Percentiles rank a stretch among this genome's conserved stretches.
Evolutionary conservation across 2,888 invertebrate genomes (phyloP).

Genomic region (Drosophila borborema): DNA sequence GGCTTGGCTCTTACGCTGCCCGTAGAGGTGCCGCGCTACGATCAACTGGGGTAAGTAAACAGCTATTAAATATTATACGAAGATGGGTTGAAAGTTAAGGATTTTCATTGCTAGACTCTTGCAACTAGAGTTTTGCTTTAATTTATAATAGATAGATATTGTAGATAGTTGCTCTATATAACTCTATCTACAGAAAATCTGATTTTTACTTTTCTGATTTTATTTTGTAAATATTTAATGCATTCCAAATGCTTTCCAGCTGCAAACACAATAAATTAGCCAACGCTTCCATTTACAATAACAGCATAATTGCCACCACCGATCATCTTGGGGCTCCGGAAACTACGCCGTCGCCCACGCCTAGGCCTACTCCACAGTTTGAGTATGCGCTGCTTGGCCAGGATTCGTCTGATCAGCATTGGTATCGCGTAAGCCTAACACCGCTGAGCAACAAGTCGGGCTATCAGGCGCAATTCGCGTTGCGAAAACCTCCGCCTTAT

Average conservation of each 20-base stretch:
- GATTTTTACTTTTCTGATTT: too few species aligned
- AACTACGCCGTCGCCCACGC: not conserved
- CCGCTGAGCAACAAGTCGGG: conserved; percentile 41
- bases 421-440: conserved; percentile 66
- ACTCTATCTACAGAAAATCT: too few species aligned
- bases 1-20: conserved; percentile 36
- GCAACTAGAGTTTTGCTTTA: not conserved
- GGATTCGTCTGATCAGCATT: conserved; percentile 67
- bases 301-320: conserved; percentile 5
- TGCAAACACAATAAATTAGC: conserved; percentile 10
- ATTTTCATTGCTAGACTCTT: not conserved
- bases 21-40: conserved; percentile 46
- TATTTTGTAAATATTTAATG: not conserved
- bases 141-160: too few species aligned
- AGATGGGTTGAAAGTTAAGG: too few species aligned
- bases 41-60: conserved; percentile 50
- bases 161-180: too few species aligned
- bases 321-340: conserved; percentile 12
- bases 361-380: conserved; percentile 39
- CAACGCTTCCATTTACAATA: conserved; percentile 16
- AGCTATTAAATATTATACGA: too few species aligned
- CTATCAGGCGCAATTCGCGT: conserved; percentile 58
- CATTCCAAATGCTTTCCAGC: not conserved
- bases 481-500: conserved; percentile 60
- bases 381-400: conserved; percentile 67